Percentiles rank a stretch among this genome's conserved stretches.
Evolutionary conservation across 2,888 invertebrate genomes (phyloP).

Genomic region (Harpalus rufipes): DNA sequence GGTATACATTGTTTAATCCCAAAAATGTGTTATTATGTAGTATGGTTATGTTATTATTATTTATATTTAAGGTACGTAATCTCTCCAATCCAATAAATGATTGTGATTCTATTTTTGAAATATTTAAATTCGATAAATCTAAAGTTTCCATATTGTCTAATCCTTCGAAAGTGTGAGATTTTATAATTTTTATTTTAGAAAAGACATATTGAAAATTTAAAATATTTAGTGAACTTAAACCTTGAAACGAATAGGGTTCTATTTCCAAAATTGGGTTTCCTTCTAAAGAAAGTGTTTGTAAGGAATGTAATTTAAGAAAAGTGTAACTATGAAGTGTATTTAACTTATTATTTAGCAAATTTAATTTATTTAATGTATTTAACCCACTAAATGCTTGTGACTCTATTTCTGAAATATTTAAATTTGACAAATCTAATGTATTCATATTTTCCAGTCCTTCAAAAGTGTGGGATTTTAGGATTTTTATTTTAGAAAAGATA

Average conservation of each 20-base stretch:
- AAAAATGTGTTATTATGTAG: slow-evolving; percentile 17
- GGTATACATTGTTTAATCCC: neutral
- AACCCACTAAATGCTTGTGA: slow-evolving; percentile 32
- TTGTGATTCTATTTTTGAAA: slow-evolving; percentile 1
- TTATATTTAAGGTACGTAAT: slow-evolving; percentile 8
- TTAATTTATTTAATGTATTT: neutral
- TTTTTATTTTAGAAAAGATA: slow-evolving; percentile 26
- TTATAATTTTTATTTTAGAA: neutral
- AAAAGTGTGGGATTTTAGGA: slow-evolving; percentile 16
- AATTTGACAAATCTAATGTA: slow-evolving; percentile 47
- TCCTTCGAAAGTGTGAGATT: neutral
- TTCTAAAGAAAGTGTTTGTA: neutral
- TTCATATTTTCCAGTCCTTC: slow-evolving; percentile 7
- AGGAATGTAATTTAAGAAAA: neutral
- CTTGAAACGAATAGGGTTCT: neutral
- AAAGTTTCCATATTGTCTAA: neutral
- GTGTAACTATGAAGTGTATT: too few relatives aligned
- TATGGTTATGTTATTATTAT: slow-evolving; percentile 46
- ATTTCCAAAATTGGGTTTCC: slow-evolving; percentile 3
- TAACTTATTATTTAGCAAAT: too few relatives aligned
- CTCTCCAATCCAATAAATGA: neutral
- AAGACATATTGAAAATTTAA: neutral
- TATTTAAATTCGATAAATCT: slow-evolving; percentile 9
- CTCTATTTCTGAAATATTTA: slow-evolving; percentile 32
- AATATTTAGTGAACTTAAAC: neutral